Conservation (phyloP, 2,888 invertebrate genomes). For the Leucophenga montana region DNA sequence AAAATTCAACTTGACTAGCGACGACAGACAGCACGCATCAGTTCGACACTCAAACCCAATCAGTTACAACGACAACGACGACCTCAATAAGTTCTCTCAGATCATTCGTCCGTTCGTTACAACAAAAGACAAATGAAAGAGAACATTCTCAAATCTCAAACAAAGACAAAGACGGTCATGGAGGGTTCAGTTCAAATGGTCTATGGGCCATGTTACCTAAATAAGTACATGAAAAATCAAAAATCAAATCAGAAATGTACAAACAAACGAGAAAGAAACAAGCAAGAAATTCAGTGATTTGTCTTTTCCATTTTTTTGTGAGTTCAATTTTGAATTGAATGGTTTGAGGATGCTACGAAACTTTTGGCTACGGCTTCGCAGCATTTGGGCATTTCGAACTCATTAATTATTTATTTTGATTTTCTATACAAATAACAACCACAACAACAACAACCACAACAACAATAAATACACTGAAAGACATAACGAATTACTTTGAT, state of each 20-base stretch:
- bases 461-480: slow-evolving; percentile 3
- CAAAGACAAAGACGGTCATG: slow-evolving; percentile 33
- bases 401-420: slow-evolving; percentile 36
- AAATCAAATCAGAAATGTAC: slow-evolving; percentile 19
- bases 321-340: slow-evolving; percentile 63
- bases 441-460: slow-evolving; percentile 8
- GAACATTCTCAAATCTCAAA: no score
- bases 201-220: no score
- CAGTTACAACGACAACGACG: no score
- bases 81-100: no score
- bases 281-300: no score
- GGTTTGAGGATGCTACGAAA: slow-evolving; percentile 47
- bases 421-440: slow-evolving; percentile 6
- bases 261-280: no score
- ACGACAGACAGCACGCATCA: slow-evolving; percentile 4
- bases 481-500: slow-evolving; percentile 31
- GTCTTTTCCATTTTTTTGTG: no score
- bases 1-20: slow-evolving; percentile 28
- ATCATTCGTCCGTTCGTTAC: no score
- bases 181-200: slow-evolving; percentile 54
- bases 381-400: not conserved
- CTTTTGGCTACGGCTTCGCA: no score
- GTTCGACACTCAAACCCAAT: not conserved
- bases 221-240: slow-evolving; percentile 53
- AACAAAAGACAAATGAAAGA: no score